phyloP scores from a whole-genome alignment of 2,113 vertebrate genomes.

The Dunckerocampus dactyliophorus region DNA sequence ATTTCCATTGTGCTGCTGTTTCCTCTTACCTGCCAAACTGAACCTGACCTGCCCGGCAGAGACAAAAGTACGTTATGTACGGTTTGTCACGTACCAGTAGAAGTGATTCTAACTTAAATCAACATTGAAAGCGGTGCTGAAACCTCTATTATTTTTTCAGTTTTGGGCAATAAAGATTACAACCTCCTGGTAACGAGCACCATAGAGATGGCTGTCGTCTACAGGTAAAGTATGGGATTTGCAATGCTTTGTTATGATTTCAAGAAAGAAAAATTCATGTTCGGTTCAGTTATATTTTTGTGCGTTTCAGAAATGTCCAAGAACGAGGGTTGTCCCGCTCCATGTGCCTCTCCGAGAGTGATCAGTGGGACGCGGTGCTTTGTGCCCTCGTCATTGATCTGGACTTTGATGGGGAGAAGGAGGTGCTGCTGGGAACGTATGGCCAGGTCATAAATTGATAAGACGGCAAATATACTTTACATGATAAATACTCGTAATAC shows the following conservation, averaged over 20 bases:
- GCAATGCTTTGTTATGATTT: background rate
- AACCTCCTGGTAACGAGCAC: conserved; percentile 82
- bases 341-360: conserved; percentile 74
- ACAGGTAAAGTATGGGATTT: conserved; percentile 66
- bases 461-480: background rate
- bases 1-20: conserved; percentile 84
- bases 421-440: conserved; percentile 79
- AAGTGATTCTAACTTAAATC: background rate
- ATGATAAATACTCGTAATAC: background rate
- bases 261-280: too few relatives aligned
- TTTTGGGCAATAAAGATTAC: conserved; percentile 54
- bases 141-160: conserved; percentile 10
- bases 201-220: conserved; percentile 84
- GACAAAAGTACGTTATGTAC: conserved; percentile 35
- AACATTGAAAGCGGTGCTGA: background rate
- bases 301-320: conserved; percentile 76
- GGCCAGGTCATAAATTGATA: conserved; percentile 69
- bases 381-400: conserved; percentile 83
- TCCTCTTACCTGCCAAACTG: conserved; percentile 46
- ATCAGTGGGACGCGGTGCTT: conserved; percentile 83
- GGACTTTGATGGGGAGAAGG: conserved; percentile 79
- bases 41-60: background rate
- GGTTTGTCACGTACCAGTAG: background rate
- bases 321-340: conserved; percentile 71
- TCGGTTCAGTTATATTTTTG: background rate